Conservation (phyloP, 2,113 vertebrate species). For the Vimba vimba region DNA sequence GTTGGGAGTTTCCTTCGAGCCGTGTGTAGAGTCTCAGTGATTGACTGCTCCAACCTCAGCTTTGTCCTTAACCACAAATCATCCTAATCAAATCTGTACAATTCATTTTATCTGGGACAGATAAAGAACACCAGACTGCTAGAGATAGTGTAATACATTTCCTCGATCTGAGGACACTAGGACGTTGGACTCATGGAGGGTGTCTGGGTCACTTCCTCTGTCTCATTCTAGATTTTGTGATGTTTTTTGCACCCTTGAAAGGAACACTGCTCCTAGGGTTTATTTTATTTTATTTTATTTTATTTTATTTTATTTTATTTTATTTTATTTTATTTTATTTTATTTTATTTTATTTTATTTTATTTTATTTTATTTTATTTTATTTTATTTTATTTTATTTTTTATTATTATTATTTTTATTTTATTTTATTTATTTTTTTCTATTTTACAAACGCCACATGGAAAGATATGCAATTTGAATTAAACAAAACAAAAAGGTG, state of each 20-base stretch:
- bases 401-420: too few relatives aligned
- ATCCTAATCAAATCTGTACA: conserved; percentile 22
- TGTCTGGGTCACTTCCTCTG: conserved; percentile 18
- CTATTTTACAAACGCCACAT: background rate
- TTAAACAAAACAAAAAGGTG: too few relatives aligned
- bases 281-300: background rate
- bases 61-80: conserved; percentile 27
- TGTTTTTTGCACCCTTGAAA: background rate
- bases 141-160: conserved; percentile 5
- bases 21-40: conserved; percentile 6
- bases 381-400: background rate
- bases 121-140: conserved; percentile 3
- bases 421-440: too few relatives aligned
- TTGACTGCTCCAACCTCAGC: conserved; percentile 14
- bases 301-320: background rate
- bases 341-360: background rate
- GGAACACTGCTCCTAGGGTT: background rate
- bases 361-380: background rate
- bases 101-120: conserved; percentile 19
- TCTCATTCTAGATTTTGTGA: conserved; percentile 1
- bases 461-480: too few relatives aligned
- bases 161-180: conserved; percentile 18
- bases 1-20: background rate
- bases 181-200: background rate
- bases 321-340: background rate